Evolutionary conservation across 2,797 vertebrate species (phyloP).

Genomic region (Zalophus californianus): DNA sequence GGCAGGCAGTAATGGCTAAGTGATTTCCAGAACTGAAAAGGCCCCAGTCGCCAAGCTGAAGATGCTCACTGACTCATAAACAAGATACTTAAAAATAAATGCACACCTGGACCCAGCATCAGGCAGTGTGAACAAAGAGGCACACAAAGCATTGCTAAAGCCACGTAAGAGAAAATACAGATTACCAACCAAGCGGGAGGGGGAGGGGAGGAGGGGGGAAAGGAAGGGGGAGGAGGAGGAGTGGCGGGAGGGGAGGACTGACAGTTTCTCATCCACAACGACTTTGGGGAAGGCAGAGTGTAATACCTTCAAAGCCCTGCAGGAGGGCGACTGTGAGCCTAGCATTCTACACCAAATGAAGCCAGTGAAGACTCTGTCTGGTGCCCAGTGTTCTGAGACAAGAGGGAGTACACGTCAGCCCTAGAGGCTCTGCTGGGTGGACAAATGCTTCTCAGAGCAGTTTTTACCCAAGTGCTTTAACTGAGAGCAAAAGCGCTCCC

Average conservation of each 20-base stretch:
- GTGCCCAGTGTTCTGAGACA: rapidly evolving
- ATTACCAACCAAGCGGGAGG: neutral
- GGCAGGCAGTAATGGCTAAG: rapidly evolving
- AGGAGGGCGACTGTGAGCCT: neutral
- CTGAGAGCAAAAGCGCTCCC: neutral
- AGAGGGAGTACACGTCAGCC: rapidly evolving
- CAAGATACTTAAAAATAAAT: neutral
- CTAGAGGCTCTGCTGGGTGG: neutral
- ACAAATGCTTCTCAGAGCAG: neutral
- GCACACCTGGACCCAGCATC: neutral
- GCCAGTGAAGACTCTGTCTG: neutral
- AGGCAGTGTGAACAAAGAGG: neutral
- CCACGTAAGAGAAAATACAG: neutral
- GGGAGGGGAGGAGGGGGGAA: rapidly evolving
- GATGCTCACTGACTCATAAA: neutral
- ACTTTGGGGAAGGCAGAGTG: rapidly evolving
- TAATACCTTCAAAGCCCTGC: neutral
- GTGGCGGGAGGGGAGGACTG: rapidly evolving
- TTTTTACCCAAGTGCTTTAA: too few relatives aligned
- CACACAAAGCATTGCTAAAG: neutral
- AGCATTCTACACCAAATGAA: neutral
- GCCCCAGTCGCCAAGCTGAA: neutral
- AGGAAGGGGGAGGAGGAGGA: too few relatives aligned
- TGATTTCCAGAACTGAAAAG: neutral
- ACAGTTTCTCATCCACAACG: rapidly evolving